These are phyloP conservation scores for Micronycteris hirsuta DNA, from an alignment of 2,113 vertebrate genomes.

Conservation along the genomic window DNA sequence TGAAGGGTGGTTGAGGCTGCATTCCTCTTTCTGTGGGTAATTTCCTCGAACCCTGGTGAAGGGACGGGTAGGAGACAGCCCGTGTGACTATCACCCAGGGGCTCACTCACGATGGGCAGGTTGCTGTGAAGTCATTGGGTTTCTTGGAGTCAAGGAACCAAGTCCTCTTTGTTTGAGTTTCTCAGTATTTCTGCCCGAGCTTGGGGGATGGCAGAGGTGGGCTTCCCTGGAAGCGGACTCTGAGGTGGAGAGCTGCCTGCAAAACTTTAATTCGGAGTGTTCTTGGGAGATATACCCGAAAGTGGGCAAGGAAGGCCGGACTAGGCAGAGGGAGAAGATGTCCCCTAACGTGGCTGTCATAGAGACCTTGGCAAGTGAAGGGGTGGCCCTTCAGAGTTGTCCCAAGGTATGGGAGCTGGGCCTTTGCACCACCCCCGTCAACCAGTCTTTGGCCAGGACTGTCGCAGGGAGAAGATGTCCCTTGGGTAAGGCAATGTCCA, in stretches of 20 bases:
- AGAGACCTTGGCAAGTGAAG: neutral
- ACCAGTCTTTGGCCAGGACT: neutral
- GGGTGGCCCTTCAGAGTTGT: neutral
- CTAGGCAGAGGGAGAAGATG: neutral
- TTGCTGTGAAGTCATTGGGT: neutral
- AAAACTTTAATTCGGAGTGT: neutral
- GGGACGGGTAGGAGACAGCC: neutral
- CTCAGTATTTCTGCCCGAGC: neutral
- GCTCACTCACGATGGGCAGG: neutral
- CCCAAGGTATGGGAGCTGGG: neutral
- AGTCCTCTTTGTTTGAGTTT: neutral
- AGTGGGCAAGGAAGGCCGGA: neutral
- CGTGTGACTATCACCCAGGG: neutral
- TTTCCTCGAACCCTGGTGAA: neutral
- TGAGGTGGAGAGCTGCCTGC: neutral
- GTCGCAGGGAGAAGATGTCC: neutral
- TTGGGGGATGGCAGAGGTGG: neutral
- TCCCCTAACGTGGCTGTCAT: neutral
- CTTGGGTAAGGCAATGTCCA: neutral
- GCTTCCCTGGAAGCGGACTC: neutral
- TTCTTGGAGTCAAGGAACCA: neutral
- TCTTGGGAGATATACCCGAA: neutral
- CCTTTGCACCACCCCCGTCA: neutral
- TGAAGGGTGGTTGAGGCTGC: neutral
- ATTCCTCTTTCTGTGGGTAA: neutral